phyloP scores from a whole-genome alignment of 2,113 vertebrate species.

The Sardina pilchardus region DNA sequence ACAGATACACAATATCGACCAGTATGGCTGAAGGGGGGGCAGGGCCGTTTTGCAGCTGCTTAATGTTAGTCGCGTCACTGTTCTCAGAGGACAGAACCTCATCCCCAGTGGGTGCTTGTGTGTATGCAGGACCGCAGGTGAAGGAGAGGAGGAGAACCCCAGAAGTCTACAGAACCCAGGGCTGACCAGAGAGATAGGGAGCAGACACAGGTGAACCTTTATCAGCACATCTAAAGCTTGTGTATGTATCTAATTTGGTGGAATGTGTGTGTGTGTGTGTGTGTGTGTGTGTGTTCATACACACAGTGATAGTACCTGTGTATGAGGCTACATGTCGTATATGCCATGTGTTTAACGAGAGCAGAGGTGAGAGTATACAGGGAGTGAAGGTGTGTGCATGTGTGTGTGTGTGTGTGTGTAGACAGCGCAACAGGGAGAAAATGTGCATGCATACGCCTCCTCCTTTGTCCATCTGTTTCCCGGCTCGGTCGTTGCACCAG shows the following conservation, averaged over 20 bases:
- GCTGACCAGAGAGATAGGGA: not conserved
- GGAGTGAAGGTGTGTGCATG: not conserved
- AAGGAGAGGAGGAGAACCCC: not conserved
- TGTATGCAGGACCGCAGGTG: not conserved
- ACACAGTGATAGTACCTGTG: not conserved
- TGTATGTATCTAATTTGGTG: not conserved
- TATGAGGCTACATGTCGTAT: not conserved
- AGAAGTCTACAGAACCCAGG: not conserved
- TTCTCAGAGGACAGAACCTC: not conserved
- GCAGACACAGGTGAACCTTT: not conserved
- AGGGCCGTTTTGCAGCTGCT: not conserved
- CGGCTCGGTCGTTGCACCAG: constrained; percentile 29
- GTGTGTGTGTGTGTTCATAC: constrained; percentile 24
- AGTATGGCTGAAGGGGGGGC: not conserved
- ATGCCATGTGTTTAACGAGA: not conserved
- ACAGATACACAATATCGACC: not conserved
- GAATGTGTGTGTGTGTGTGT: not conserved
- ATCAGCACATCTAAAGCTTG: not conserved
- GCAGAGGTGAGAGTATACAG: not conserved
- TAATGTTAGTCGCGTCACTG: not conserved
- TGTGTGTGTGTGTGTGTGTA: constrained; percentile 14
- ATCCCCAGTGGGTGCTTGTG: not conserved
- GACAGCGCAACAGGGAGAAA: constrained; percentile 21
- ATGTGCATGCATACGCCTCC: constrained; percentile 36
- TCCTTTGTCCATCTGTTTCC: constrained; percentile 37